These are phyloP conservation scores for Pristionchus pacificus DNA, from an alignment of 1,140 invertebrate genomes.

Conservation along the genomic window DNA sequence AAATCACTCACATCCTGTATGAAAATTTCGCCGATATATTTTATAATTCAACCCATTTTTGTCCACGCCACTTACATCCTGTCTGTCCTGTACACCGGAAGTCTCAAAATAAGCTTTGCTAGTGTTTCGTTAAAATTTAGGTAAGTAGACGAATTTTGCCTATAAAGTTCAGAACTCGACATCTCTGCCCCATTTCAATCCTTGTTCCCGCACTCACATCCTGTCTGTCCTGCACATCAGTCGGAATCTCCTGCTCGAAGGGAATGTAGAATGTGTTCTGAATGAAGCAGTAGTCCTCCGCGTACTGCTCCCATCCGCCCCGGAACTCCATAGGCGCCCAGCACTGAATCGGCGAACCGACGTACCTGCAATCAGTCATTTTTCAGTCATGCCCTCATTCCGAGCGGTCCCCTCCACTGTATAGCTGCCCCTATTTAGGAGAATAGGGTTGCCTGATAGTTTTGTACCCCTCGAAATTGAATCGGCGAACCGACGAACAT, in stretches of 20 bases:
- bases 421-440: too few species aligned
- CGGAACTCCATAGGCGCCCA: conserved; percentile 52
- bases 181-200: not conserved
- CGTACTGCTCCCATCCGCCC: conserved; percentile 56
- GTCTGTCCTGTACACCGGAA: conserved; percentile 43
- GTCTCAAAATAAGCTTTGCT: too few species aligned
- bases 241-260: conserved; percentile 49
- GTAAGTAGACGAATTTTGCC: too few species aligned
- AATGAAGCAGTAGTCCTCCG: conserved; percentile 57
- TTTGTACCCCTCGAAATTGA: conserved; percentile 56
- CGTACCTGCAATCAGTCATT: conserved; percentile 37
- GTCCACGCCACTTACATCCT: conserved; percentile 28
- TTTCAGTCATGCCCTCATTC: too few species aligned
- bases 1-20: too few species aligned
- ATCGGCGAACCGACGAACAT: conserved; percentile 50
- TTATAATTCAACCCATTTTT: too few species aligned
- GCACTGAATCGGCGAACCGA: conserved; percentile 51
- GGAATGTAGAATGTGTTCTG: conserved; percentile 57
- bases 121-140: too few species aligned
- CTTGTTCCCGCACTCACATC: conserved; percentile 18
- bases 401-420: too few species aligned
- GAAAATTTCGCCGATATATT: too few species aligned
- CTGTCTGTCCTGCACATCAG: conserved; percentile 45
- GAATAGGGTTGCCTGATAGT: too few species aligned
- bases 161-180: too few species aligned